phyloP scores from a whole-genome alignment of 1,140 invertebrate species.

The Drosophila paulistorum region DNA sequence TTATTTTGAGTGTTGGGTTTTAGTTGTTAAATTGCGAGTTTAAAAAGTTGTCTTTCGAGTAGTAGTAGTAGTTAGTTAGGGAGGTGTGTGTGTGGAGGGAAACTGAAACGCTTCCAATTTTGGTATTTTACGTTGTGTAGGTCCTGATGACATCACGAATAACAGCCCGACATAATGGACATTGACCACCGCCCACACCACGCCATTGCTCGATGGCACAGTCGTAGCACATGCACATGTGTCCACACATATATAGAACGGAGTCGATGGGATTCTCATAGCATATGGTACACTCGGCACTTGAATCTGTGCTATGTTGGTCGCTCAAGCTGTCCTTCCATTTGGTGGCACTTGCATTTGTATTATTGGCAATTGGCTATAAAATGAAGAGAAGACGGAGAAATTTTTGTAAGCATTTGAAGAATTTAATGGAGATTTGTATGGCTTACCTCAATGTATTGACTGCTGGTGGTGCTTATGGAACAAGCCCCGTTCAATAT shows the following conservation, averaged over 20 bases:
- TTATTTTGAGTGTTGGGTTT: conserved; percentile 27
- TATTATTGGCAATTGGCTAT: conserved; percentile 65
- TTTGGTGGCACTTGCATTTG: conserved; percentile 62
- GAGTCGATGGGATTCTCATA: conserved; percentile 96
- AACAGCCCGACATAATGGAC: conserved; percentile 95
- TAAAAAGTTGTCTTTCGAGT: conserved; percentile 29
- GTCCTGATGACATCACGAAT: conserved; percentile 98
- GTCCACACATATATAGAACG: conserved; percentile 97
- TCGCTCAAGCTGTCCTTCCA: conserved; percentile 76
- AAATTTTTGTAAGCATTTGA: conserved; percentile 9
- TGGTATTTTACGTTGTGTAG: conserved; percentile 90
- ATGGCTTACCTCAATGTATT: conserved; percentile 85
- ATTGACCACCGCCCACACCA: conserved; percentile 94
- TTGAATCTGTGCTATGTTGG: conserved; percentile 83
- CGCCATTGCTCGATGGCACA: conserved; percentile 96
- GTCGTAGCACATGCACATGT: conserved; percentile 99
- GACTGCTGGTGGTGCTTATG: conserved; percentile 86
- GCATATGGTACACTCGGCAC: conserved; percentile 95
- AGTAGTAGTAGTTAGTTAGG: background rate
- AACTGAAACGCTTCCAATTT: conserved; percentile 35
- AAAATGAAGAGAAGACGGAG: background rate
- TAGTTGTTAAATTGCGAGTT: conserved; percentile 64
- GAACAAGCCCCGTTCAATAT: conserved; percentile 80
- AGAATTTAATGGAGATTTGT: background rate
- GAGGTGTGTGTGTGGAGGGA: conserved; percentile 21